These are phyloP conservation scores for Hemiscyllium ocellatum DNA, from an alignment of 2,113 vertebrate genomes.

Conservation along the genomic window DNA sequence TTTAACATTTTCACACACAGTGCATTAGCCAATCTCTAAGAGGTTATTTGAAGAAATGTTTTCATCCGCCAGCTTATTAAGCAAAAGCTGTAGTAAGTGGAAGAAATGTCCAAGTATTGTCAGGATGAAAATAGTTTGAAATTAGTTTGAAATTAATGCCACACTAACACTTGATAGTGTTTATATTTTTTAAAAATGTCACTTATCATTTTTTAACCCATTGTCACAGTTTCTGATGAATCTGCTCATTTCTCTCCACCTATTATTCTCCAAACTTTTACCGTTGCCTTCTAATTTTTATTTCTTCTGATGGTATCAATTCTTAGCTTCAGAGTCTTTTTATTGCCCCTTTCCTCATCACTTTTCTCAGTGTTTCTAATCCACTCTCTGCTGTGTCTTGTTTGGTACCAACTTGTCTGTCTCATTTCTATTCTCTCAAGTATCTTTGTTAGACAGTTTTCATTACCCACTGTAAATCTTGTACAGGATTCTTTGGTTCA, in stretches of 20 bases:
- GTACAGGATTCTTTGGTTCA: neutral
- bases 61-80: neutral
- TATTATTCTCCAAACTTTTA: neutral
- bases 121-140: neutral
- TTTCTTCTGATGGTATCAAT: neutral
- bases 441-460: neutral
- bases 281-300: neutral
- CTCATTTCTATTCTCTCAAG: neutral
- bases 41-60: neutral
- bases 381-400: neutral
- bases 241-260: neutral
- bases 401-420: neutral
- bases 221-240: neutral
- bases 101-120: neutral
- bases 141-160: neutral
- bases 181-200: neutral
- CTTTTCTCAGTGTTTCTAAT: neutral
- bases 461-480: neutral
- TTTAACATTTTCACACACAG: neutral
- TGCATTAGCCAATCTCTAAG: neutral
- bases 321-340: neutral
- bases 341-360: neutral
- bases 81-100: neutral
- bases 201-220: neutral
- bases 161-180: neutral